Evolutionary conservation across 1,140 invertebrate species (phyloP), one percentile per base, ranked within the genome.

Genomic region (Heliothis virescens): DNA sequence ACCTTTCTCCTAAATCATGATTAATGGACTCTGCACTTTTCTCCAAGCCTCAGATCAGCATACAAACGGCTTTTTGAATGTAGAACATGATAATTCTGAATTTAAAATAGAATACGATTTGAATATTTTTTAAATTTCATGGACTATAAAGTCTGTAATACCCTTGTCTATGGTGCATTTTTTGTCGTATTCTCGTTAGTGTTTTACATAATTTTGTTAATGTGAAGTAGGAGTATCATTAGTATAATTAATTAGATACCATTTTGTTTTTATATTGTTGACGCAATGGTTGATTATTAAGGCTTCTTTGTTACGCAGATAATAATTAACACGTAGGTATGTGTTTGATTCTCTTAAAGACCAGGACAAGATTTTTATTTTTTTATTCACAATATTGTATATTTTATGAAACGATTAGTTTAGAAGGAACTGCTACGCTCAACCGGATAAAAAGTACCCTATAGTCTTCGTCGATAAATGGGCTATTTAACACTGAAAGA

Each of bases 21-120:
- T 74, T 47, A 48, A 3, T 13, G 2, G 3, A 2, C 11, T 2
- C 47, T 74, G 53, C 71, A 71, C 34, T 74, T 59, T 73, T 57
- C n/a, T 59, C 26, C 13, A 26, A 55, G 16, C 13, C 52, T 57
- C 29, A 57, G 5, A 74, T 74, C 53, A 18, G 16, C 71, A 74
- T 74, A 74, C 41, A 57, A 60, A 74, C 71, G 71, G 15, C 29
- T 15, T 63, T 75, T 81, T 65, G 52, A 75, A 79, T 79, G 60
- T 79, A 21, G 71, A 71, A 47, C 73, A 71, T 34, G 79, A 65
- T 76, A 63, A 71, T 80, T 82, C 62, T 71, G 16, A 76, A 71
- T 50, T 69, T 26, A 34, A 26, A 81, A 69, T 26, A 52, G 65
- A 74, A 74, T 74, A 62, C 18, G 4, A 75, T 63, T 75, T 75